A percentile compares a stretch with the other conserved stretches of the same genome.
These are phyloP conservation scores for Deroptyus accipitrinus DNA, from an alignment of 2,113 vertebrate genomes.

Conservation along the genomic window DNA sequence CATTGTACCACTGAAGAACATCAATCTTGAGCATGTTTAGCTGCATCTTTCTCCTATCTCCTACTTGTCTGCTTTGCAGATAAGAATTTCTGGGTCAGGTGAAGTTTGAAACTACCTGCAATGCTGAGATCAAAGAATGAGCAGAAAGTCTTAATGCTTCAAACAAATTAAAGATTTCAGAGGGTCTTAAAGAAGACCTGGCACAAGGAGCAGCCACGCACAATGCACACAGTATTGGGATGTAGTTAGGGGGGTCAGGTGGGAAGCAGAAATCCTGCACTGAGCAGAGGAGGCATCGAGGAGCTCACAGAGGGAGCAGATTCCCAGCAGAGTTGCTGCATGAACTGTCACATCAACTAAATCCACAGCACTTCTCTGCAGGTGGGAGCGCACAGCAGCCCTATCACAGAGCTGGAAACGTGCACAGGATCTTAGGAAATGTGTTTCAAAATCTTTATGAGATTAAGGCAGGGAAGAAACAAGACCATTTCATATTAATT, in stretches of 20 bases:
- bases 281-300: accelerated
- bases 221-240: not conserved
- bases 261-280: not conserved
- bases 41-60: not conserved
- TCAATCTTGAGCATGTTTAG: not conserved
- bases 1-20: not conserved
- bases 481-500: not conserved
- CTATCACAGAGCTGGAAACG: accelerated
- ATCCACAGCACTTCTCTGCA: not conserved
- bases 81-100: not conserved
- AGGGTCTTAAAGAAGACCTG: not conserved
- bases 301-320: not conserved
- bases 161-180: not conserved
- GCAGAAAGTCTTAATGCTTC: not conserved
- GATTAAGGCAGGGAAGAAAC: not conserved
- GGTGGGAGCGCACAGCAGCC: not conserved
- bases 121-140: not conserved
- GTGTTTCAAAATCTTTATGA: not conserved
- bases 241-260: not conserved
- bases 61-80: not conserved
- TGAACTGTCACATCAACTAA: no score
- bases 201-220: not conserved
- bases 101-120: not conserved
- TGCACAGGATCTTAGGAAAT: not conserved
- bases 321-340: not conserved